Conservation (phyloP, 2,797 vertebrate genomes). For the Clarias fuscus region DNA sequence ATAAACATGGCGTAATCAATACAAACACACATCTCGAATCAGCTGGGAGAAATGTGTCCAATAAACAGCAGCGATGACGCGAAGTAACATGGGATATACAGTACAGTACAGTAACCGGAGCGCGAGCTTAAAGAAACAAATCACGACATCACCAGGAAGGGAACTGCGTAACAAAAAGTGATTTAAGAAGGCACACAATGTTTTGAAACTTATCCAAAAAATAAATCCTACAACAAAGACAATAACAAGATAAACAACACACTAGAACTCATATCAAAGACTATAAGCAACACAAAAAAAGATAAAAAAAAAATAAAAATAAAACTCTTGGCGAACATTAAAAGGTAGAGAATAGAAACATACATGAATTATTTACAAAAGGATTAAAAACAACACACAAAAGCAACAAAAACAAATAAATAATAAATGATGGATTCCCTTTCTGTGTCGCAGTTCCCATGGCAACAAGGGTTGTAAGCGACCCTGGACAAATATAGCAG, state of each 20-base stretch:
- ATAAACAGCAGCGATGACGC: background rate
- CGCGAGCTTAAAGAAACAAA: background rate
- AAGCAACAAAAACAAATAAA: background rate
- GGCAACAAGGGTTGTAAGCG: background rate
- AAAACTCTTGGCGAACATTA: background rate
- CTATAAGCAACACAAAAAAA: background rate
- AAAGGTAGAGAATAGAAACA: background rate
- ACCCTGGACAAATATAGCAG: background rate
- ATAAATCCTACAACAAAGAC: background rate
- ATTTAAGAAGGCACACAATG: background rate
- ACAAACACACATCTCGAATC: background rate
- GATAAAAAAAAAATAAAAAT: too few relatives aligned
- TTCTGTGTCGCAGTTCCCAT: background rate
- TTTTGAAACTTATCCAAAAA: too few relatives aligned
- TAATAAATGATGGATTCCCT: background rate
- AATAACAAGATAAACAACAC: background rate
- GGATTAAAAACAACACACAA: background rate
- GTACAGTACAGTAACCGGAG: background rate
- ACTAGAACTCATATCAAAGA: background rate
- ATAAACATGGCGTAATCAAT: background rate
- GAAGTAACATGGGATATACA: background rate
- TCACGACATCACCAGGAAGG: background rate
- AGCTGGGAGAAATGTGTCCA: too few relatives aligned
- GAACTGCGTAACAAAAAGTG: background rate
- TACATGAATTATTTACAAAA: background rate